Evolutionary conservation across 2,113 vertebrate genomes (phyloP), one percentile per base, ranked within the genome.

Genomic region (Anguilla japonica): DNA sequence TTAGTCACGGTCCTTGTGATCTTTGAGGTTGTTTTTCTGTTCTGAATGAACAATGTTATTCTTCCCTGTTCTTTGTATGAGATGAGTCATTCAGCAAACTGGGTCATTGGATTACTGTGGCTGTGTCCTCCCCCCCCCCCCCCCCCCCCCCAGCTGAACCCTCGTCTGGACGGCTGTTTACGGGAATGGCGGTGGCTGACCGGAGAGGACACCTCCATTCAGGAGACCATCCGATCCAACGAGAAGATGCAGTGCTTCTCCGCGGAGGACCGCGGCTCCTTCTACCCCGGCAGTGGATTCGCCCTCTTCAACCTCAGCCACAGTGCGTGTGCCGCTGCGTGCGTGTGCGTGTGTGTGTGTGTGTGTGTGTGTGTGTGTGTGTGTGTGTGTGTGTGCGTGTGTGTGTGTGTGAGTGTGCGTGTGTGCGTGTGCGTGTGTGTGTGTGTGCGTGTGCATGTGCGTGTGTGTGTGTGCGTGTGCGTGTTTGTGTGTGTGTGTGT

Each of bases 191-290:
- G 94, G 91, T 98, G 98, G 98, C 92, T 99, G 87, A 97, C 97
- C 0, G 97, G 97, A 0, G 98, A 98, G 86, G 98, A 99, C 87
- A 94, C 93, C 0, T 96, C 96, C 67, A 97, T 99, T 89, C 97
- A 98, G 83, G 97, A 98, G 67, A 97, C 97, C 0, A 94, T 99
- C 43, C 95, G 89, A 41, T 93, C 93, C 39, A 98, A 97, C 6
- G 93, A 96, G 0, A 98, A 95, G 90, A 98, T 99, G 97, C 98
- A 99, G 91, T 99, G 98, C 88, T 98, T 97, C 93, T 93, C 96
- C 6, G 46, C 91, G 0, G 95, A 96, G 6, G 95, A 95, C 87
- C 96, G 92, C 9, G 97, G 98, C 0, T 96, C 97, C 2, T 99
- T 96, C 93, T 99, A 94, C 90, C 97, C 97, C 0, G 98, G 98